These are phyloP conservation scores for Panorpa germanica DNA, from an alignment of 2,888 invertebrate species.

Conservation along the genomic window DNA sequence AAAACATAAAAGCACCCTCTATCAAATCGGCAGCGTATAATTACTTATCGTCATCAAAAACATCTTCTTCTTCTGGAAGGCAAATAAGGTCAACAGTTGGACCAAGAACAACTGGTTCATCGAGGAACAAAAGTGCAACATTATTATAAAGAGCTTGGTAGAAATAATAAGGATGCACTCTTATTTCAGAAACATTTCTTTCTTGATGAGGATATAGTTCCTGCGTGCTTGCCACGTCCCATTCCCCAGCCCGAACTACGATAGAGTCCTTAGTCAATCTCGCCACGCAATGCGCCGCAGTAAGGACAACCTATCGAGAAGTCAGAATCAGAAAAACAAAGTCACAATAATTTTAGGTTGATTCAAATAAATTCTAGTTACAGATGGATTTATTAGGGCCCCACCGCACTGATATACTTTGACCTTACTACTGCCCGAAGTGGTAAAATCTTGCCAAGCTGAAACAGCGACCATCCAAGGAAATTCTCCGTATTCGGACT, in stretches of 20 bases:
- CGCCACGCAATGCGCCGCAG: conserved; percentile 56
- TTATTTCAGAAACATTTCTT: conserved; percentile 27
- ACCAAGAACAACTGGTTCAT: conserved; percentile 34
- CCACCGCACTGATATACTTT: conserved; percentile 62
- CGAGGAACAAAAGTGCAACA: conserved; percentile 45
- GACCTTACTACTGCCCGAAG: conserved; percentile 28
- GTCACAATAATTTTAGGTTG: no score
- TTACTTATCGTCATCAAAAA: conserved; percentile 23
- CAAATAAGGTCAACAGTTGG: conserved; percentile 51
- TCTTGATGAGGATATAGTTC: conserved; percentile 52
- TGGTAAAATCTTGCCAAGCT: conserved; percentile 30
- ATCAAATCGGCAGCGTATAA: conserved; percentile 41
- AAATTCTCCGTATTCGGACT: conserved; percentile 58
- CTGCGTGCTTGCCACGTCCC: conserved; percentile 51
- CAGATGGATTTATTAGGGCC: conserved; percentile 48
- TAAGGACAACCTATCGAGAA: conserved; percentile 41
- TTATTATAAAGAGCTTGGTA: conserved; percentile 50
- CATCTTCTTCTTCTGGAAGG: conserved; percentile 29
- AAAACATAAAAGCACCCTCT: conserved; percentile 59
- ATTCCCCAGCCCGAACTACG: conserved; percentile 49
- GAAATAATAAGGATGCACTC: conserved; percentile 27
- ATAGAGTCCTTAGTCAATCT: conserved; percentile 16
- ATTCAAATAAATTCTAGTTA: conserved; percentile 3
- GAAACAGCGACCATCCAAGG: conserved; percentile 68
- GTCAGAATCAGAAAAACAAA: background rate